Evolutionary conservation across 2,113 vertebrate species (phyloP).

Genomic region (Eonycteris spelaea): DNA sequence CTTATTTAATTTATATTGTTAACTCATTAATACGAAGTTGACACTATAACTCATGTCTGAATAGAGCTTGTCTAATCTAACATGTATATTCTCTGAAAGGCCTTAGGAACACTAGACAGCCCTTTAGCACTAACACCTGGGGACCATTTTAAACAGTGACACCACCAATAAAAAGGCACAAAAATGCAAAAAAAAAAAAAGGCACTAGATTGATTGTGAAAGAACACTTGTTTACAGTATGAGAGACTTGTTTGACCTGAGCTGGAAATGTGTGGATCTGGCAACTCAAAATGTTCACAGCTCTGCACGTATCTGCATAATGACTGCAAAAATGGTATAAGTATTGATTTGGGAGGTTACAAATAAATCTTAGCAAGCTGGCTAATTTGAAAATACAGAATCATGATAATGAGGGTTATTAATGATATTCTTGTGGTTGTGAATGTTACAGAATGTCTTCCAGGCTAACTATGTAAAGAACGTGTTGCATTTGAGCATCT

Average conservation of each 20-base stretch:
- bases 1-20: background rate
- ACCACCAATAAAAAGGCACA: background rate
- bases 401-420: background rate
- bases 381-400: background rate
- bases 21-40: background rate
- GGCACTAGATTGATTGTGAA: background rate
- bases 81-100: background rate
- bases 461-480: background rate
- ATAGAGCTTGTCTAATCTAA: background rate
- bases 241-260: background rate
- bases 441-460: background rate
- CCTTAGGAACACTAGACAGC: background rate
- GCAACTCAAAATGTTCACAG: background rate
- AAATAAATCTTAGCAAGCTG: background rate
- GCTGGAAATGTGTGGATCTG: background rate
- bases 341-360: background rate
- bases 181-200: background rate
- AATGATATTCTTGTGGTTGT: background rate
- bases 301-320: background rate
- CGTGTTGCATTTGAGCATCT: constrained; percentile 12
- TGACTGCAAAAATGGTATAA: background rate
- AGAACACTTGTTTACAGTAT: background rate
- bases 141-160: background rate
- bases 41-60: background rate
- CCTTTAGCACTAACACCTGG: background rate